These are phyloP conservation scores for Venustaconcha ellipsiformis DNA, from an alignment of 1,140 invertebrate species.

Conservation along the genomic window DNA sequence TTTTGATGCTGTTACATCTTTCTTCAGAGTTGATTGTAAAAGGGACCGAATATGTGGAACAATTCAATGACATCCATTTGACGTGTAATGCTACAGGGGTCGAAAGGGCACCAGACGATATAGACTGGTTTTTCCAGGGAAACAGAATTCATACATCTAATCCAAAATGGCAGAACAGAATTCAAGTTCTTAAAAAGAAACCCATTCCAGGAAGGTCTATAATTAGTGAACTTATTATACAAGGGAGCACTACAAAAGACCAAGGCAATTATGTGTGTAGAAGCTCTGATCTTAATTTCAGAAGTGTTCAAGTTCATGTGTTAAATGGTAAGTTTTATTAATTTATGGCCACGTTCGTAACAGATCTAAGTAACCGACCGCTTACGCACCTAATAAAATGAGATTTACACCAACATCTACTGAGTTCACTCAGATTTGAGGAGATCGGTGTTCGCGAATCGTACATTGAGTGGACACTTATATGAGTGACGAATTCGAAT, in stretches of 20 bases:
- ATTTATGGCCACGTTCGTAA: too few relatives aligned
- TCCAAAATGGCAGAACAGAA: constrained; percentile 22
- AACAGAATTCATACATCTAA: constrained; percentile 12
- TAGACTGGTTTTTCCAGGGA: constrained; percentile 32
- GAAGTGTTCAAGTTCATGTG: constrained; percentile 23
- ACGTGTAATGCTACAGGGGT: constrained; percentile 29
- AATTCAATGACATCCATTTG: constrained; percentile 18
- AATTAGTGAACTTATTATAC: constrained; percentile 29
- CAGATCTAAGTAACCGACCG: too few relatives aligned
- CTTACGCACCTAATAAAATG: too few relatives aligned
- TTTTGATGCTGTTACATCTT: too few relatives aligned
- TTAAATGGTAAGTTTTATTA: constrained; percentile 27
- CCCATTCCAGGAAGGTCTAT: constrained; percentile 8
- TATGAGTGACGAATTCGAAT: too few relatives aligned
- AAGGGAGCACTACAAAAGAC: constrained; percentile 13
- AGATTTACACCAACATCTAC: too few relatives aligned
- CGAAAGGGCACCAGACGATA: constrained; percentile 12
- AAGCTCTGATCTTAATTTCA: constrained; percentile 23
- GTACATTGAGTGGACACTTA: too few relatives aligned
- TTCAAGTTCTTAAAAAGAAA: constrained; percentile 16
- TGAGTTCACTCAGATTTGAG: too few relatives aligned
- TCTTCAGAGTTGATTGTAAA: constrained; percentile 17
- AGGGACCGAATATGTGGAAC: constrained; percentile 21
- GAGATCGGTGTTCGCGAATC: too few relatives aligned
- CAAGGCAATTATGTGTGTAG: constrained; percentile 31